These are phyloP conservation scores for Babylonia areolata DNA, from an alignment of 1,140 invertebrate genomes.

Conservation along the genomic window DNA sequence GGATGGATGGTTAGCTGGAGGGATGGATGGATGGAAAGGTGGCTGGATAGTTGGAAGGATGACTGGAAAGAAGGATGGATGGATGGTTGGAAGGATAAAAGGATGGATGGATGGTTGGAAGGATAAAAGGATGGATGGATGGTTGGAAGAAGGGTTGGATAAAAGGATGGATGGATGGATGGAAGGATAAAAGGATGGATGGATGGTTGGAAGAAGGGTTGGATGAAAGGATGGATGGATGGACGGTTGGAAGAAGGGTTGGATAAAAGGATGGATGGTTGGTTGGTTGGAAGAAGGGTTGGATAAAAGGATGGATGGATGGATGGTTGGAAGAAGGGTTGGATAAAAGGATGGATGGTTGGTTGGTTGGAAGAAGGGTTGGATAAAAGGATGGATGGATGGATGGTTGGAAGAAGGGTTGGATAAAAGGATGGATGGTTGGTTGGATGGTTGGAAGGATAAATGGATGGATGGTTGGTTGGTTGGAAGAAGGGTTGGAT, in stretches of 20 bases:
- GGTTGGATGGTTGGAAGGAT: too few relatives aligned
- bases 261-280: conserved; percentile 91
- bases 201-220: neutral
- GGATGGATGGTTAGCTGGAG: neutral
- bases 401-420: conserved; percentile 86
- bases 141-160: conserved; percentile 83
- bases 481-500: neutral
- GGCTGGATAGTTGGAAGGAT: conserved; percentile 78
- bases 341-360: neutral
- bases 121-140: conserved; percentile 77
- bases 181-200: neutral
- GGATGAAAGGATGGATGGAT: neutral
- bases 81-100: too few relatives aligned
- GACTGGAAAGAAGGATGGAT: conserved; percentile 83
- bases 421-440: too few relatives aligned
- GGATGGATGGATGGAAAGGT: neutral
- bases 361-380: neutral
- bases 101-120: neutral
- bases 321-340: too few relatives aligned
- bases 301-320: too few relatives aligned
- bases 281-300: too few relatives aligned
- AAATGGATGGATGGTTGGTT: neutral
- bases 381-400: conserved; percentile 65
- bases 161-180: too few relatives aligned
- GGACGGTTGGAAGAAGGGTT: conserved; percentile 81